These are phyloP conservation scores for Marmota flaviventris DNA, from an alignment of 2,113 vertebrate genomes.

Conservation along the genomic window DNA sequence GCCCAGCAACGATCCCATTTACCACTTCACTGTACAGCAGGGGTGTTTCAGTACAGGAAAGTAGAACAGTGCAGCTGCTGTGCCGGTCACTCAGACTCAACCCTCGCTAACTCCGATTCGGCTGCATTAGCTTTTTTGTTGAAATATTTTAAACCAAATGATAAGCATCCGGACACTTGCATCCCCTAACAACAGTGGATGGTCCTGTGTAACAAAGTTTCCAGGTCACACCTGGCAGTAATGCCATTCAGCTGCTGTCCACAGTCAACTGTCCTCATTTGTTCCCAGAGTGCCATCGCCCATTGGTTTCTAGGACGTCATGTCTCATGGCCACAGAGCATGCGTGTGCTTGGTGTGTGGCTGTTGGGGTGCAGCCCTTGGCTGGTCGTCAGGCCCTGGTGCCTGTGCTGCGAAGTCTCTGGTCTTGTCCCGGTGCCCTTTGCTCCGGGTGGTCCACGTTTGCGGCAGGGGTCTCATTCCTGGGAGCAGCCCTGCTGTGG, in stretches of 20 bases:
- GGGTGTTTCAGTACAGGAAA: neutral
- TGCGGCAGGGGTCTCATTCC: neutral
- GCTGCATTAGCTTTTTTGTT: neutral
- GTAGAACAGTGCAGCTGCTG: fast-evolving
- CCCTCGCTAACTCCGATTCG: fast-evolving
- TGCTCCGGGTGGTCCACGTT: too few relatives aligned
- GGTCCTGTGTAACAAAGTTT: neutral
- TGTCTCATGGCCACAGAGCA: neutral
- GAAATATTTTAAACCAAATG: neutral
- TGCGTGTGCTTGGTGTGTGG: too few relatives aligned
- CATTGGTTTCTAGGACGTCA: fast-evolving
- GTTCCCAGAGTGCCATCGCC: neutral
- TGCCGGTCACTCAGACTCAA: fast-evolving
- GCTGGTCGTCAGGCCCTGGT: fast-evolving
- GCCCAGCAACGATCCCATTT: neutral
- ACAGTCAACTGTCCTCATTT: fast-evolving
- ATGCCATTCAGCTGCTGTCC: neutral
- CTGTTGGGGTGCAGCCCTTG: neutral
- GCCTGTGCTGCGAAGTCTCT: neutral
- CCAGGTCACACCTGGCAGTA: fast-evolving
- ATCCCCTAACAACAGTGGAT: too few relatives aligned
- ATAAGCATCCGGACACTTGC: neutral
- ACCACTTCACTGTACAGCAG: fast-evolving
- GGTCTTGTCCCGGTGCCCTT: neutral
- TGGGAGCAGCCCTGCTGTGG: neutral